Evolutionary conservation across 2,113 vertebrate genomes (phyloP), one percentile per base, ranked within the genome.

Genomic region (Apodemus sylvaticus): DNA sequence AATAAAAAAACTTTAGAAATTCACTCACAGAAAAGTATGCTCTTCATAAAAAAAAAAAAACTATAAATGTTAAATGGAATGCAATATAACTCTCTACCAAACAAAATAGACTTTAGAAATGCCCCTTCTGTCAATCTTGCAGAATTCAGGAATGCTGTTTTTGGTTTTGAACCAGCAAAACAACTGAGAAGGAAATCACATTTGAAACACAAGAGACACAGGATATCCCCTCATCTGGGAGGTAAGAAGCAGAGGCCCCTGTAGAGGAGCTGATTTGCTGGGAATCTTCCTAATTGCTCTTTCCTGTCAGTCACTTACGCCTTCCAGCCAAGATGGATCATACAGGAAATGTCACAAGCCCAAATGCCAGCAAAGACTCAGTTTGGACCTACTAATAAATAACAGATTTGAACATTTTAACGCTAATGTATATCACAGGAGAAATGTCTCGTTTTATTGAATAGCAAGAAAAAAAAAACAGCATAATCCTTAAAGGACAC

Each of bases 211-310:
- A 45, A 14, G 85, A 93, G 45, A 91, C 51, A 70, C 13, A 91
- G 68, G 74, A 60, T 87, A 20, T 39, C 76, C 53, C 86, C 45
- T 95, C 89, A 87, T 19, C 36, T 62, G 53, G 58, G 51, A 91
- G 86, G 87, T 53, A 73, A 51, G 14, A 94, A 91, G 60, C 85
- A 97, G 91, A 88, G 48, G 77, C 34, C 89, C 71, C 70, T 94
- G 77, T 88, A 95, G 95, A 93, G 19, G n/a, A 39, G n/a, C n/a
- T 34, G 14, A 48, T 95, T 95, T 81, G 87, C 88, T 31, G 94
- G 71, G 95, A 91, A 97, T 95, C 92, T 58, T 91, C 82, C 86
- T 94, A 95, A 96, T 89, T 97, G 93, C 78, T 94, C 92, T 74
- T 93, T 94, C 82, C 90, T 94, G 94, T 89, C 95, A 89, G 89